Evolutionary conservation across 2,888 invertebrate species (phyloP), one percentile per base, ranked within the genome.

Genomic region (Proisotoma minuta): DNA sequence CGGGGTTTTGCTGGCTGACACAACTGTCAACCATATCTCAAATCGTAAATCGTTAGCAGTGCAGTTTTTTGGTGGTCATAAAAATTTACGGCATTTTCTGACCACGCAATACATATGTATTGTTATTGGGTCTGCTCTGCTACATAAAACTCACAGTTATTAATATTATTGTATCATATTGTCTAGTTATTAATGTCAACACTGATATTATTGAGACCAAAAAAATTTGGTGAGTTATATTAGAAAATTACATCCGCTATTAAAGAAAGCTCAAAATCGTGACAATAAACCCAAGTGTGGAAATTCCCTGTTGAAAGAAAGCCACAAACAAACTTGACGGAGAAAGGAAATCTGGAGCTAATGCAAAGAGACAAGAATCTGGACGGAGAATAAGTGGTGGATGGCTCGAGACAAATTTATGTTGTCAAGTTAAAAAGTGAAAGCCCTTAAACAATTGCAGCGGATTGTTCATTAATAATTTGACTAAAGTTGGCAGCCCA

Each of bases 401-500:
- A 20, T 50, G 23, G 18, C 15, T 26, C 18, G 28, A 27, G 52
- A 52, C 28, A 52, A 52, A 52, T 49, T 52, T 15, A 8, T 52
- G n/a, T 26, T 52, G 52, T 52, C 52, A 27, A 52, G 27, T 52
- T 52, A 52, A 52, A 49, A 52, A 52, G 39, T 54, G 10, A 54
- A 54, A 54, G 54, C 40, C n/a, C 54, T 54, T 40, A 54, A 54
- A 54, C 54, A 54, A 54, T 40, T 40, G 22, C 24, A 3, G 39
- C 28, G 60, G 60, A 59, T 28, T 50, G 40, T 40, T 61, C 66
- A 66, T 63, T 63, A 66, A 66, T 66, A 66, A 61, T 66, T 63
- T 61, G 59, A 59, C 56, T 66, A 59, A 63, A 61, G 62, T 60
- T 62, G 62, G 57, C 57, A 65, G 57, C 56, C 65, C 52, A 62